Percentiles rank a stretch among this genome's conserved stretches.
Evolutionary conservation across 2,113 vertebrate genomes (phyloP).

Genomic region (Megaceryle maxima): DNA sequence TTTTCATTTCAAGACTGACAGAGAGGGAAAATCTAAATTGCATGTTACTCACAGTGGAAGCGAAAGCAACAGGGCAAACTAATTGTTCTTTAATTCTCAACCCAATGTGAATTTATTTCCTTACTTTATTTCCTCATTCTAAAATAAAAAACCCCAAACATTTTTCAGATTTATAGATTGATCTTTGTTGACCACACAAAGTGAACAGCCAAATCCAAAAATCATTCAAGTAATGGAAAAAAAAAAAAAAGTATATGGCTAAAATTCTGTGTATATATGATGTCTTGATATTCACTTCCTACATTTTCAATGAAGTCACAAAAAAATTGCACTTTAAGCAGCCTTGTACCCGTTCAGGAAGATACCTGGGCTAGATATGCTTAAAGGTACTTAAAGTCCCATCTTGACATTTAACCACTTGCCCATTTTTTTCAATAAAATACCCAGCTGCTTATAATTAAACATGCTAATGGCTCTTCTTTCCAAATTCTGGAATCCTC

Average conservation of each 20-base stretch:
- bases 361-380: neutral
- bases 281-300: neutral
- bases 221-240: neutral
- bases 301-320: neutral
- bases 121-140: neutral
- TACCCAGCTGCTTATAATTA: neutral
- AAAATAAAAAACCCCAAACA: neutral
- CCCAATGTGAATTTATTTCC: neutral
- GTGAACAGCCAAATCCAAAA: neutral
- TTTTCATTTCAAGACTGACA: neutral
- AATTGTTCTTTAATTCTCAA: neutral
- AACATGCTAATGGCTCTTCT: neutral
- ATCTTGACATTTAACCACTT: neutral
- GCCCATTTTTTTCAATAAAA: neutral
- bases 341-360: neutral
- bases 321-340: neutral
- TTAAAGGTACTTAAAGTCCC: neutral
- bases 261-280: neutral
- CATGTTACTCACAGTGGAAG: neutral
- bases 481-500: neutral
- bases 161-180: neutral
- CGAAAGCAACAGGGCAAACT: neutral
- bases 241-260: neutral
- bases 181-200: neutral
- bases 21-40: neutral